Evolutionary conservation across 2,113 vertebrate genomes (phyloP), one percentile per base, ranked within the genome.

Genomic region (Setophaga kirtlandii): DNA sequence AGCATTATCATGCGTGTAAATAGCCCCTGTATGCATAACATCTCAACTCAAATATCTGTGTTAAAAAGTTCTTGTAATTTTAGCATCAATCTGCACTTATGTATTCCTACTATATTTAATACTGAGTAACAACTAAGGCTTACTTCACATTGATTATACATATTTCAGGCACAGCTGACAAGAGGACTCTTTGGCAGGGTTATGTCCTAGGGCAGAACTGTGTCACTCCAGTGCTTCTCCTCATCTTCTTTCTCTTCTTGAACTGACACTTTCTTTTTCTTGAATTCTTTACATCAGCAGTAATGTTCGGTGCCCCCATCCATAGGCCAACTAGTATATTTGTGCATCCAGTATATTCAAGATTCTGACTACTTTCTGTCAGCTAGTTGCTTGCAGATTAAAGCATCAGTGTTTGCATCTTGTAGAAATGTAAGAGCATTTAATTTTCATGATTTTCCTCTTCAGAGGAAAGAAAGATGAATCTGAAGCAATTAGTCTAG

Each of bases 401-500:
- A 55, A 92, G 25, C 53, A 37, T 31, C 1, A 4, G 11, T 80
- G n/a, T 83, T 80, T 81, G 28, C 55, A 42, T 84, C 67, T 62
- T 85, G 14, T 46, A 60, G 55, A 83, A 74, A 82, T 60, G 14
- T 42, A 67, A 62, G 14, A 73, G 11, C 30, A 37, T 76, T 78
- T 91, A 81, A 77, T 88, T 91, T 83, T 94, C 24, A 10, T 27
- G 21, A 35, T 89, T 89, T 76, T 73, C 30, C 35, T 91, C 70
- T 94, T 91, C 31, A 56, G 77, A 76, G 73, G 23, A 87, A 82
- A 90, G 76, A 58, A 90, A 89, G 58, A 94, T 87, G 77, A 81
- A 71, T 60, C 73, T 78, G 80, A 92, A 95, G 81, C 77, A 93
- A 82, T 95, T 87, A 96, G 56, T 82, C 62, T 79, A 84, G 74